A percentile compares a stretch with the other conserved stretches of the same genome.
Conservation (phyloP, 2,113 vertebrate genomes). For the Oryzias melastigma region DNA sequence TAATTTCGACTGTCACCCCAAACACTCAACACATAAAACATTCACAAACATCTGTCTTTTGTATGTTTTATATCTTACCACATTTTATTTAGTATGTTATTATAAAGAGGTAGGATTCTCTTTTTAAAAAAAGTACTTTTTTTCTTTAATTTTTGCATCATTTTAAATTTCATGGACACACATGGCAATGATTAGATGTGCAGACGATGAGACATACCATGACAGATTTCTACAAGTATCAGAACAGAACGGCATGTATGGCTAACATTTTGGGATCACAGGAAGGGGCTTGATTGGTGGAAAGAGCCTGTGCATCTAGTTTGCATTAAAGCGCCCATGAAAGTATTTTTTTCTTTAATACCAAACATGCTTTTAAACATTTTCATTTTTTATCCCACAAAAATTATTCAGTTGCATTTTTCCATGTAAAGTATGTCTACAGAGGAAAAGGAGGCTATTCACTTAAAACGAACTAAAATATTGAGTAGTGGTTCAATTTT, state of each 20-base stretch:
- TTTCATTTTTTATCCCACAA: too few species aligned
- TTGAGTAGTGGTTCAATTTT: too few species aligned
- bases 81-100: too few species aligned
- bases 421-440: too few species aligned
- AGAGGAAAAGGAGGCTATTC: too few species aligned
- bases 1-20: slow-evolving; percentile 30
- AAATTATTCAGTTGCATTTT: too few species aligned
- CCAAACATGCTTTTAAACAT: too few species aligned
- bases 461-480: too few species aligned
- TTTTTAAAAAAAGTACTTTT: not conserved
- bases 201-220: slow-evolving; percentile 21
- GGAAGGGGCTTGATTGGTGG: slow-evolving; percentile 5
- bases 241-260: not conserved
- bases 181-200: slow-evolving; percentile 42
- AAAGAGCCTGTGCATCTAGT: slow-evolving; percentile 29
- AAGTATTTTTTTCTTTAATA: slow-evolving; percentile 19
- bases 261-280: slow-evolving; percentile 1
- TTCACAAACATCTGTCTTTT: not conserved
- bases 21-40: slow-evolving; percentile 23
- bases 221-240: slow-evolving; percentile 16
- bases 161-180: slow-evolving; percentile 5
- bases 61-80: too few species aligned
- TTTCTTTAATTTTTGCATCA: not conserved
- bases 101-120: not conserved
- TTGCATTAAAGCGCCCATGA: slow-evolving; percentile 29